Base-by-base conservation (phyloP, 2,888 invertebrate genomes). In the Stenotaenia linearis region DNA sequence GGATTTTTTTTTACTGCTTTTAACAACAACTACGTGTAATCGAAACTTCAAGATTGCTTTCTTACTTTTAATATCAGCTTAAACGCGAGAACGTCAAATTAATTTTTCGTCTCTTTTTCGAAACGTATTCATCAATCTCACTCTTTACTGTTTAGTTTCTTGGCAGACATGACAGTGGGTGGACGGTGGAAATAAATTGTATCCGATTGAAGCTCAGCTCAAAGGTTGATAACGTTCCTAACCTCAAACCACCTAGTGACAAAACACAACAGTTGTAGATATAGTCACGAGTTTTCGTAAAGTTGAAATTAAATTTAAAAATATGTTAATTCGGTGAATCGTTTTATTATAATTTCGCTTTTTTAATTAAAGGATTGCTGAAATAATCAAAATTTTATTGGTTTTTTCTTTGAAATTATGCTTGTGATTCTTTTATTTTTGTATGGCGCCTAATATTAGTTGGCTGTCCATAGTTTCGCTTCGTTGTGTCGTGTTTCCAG, bases 161-260 rank as follows among this genome's bases (percentile, higher is more conserved):
- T 9, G 56, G 56, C 56, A 56, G 56, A 56, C 56, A 56, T 56
- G 56, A 56, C 56, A 56, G 56, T 56, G 56, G 56, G 56, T 56
- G 56, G 56, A 56, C 18, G 56, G 56, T 56, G 56, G 56, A 2
- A 56, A 56, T 56, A n/a, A 56, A 56, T 56, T 56, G 56, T 18
- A 56, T 18, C 56, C 56, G 21, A 56, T 56, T 37, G 37, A 37
- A 37, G 15, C 37, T 37, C 37, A 37, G 37, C 12, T 37, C 15
- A 15, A 37, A 12, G 37, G 37, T 6, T 37, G 37, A 56, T 15
- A 56, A 1, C 56, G 56, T 5, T n/a, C n/a, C n/a, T n/a, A n/a
- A n/a, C n/a, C n/a, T n/a, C n/a, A n/a, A n/a, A n/a, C 56, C 12
- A 5, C 18, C 56, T 56, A 9, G 56, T 56, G 21, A 56, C 21